Conservation (phyloP, 2,888 invertebrate genomes). For the Xanthostigma xanthostigma region DNA sequence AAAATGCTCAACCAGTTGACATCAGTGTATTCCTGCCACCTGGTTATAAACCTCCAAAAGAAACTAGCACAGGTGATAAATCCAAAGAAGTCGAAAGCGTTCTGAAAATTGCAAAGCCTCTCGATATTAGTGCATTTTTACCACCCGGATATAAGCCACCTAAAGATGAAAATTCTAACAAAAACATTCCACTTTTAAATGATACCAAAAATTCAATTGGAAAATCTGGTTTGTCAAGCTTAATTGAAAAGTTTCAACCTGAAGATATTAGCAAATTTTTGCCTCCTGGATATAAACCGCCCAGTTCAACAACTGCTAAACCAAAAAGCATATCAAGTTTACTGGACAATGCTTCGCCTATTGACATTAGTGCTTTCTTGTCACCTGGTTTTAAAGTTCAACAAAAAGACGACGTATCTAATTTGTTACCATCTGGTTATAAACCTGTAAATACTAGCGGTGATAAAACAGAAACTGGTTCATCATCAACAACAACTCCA, state of each 20-base stretch:
- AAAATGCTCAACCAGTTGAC: constrained; percentile 27
- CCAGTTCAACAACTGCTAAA: constrained; percentile 24
- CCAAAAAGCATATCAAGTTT: constrained; percentile 14
- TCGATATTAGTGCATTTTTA: constrained; percentile 25
- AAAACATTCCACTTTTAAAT: not conserved
- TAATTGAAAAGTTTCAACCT: too few relatives aligned
- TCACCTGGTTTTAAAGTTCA: constrained; percentile 41
- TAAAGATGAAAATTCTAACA: constrained; percentile 13
- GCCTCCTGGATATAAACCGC: constrained; percentile 43
- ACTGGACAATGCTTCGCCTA: constrained; percentile 16
- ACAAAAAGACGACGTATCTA: constrained; percentile 26
- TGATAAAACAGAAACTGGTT: constrained; percentile 13
- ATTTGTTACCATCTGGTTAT: constrained; percentile 40
- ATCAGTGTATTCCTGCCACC: constrained; percentile 46
- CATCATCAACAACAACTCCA: constrained; percentile 28
- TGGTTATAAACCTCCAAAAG: constrained; percentile 35
- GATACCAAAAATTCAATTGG: too few relatives aligned
- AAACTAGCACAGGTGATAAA: constrained; percentile 5
- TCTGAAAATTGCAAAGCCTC: constrained; percentile 19
- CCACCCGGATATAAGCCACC: constrained; percentile 28
- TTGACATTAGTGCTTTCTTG: constrained; percentile 44
- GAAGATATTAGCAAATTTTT: constrained; percentile 42
- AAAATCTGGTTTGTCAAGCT: too few relatives aligned
- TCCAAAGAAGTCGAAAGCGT: constrained; percentile 8
- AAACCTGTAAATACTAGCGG: constrained; percentile 23